Conservation (phyloP, 2,113 vertebrate species). For the Pelecanus crispus region DNA sequence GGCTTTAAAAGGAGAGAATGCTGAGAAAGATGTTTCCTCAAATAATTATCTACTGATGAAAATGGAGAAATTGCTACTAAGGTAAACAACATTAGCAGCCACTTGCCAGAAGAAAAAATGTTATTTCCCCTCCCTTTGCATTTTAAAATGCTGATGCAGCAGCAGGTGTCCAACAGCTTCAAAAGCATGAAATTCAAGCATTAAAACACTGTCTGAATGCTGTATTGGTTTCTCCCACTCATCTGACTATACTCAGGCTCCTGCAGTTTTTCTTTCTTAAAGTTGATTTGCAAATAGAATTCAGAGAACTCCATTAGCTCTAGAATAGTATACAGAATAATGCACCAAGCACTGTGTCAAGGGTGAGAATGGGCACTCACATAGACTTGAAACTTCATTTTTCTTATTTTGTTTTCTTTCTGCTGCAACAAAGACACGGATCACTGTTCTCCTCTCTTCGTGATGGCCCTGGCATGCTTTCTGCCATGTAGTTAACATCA, state of each 20-base stretch:
- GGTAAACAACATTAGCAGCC: background rate
- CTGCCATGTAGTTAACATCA: background rate
- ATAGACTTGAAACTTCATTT: background rate
- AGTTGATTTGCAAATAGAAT: background rate
- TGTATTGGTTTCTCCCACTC: background rate
- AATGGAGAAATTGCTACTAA: background rate
- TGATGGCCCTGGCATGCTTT: background rate
- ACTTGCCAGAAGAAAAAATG: background rate
- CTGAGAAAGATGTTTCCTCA: background rate
- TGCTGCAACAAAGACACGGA: background rate
- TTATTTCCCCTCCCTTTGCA: background rate
- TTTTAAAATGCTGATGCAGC: constrained; percentile 13
- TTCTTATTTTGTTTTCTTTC: background rate
- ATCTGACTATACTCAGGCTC: background rate
- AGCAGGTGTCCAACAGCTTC: background rate
- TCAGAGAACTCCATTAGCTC: background rate
- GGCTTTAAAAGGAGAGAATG: background rate
- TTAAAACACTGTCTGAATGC: background rate
- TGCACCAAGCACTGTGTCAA: background rate
- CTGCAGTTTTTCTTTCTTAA: constrained; percentile 1
- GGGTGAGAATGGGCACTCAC: background rate
- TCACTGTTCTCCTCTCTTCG: background rate
- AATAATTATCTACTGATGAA: background rate
- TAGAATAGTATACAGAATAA: background rate
- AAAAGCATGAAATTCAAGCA: background rate